These are phyloP conservation scores for Myxocyprinus asiaticus DNA, from an alignment of 2,113 vertebrate species.

Conservation along the genomic window DNA sequence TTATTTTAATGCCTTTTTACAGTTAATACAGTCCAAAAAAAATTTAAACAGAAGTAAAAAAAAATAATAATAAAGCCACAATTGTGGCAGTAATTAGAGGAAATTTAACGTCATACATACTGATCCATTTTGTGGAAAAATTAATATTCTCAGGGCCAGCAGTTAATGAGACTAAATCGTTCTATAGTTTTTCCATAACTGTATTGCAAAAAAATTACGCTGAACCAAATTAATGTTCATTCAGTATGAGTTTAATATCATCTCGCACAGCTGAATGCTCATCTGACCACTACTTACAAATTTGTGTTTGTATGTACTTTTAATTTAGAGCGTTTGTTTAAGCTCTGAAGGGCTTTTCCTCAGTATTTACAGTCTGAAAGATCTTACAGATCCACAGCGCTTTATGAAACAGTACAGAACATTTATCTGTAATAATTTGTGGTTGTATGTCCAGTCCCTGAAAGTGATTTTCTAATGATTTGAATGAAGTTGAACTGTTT, in stretches of 20 bases:
- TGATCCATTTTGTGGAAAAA: neutral
- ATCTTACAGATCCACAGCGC: slow-evolving; percentile 14
- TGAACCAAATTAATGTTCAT: too few relatives aligned
- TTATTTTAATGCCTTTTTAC: too few relatives aligned
- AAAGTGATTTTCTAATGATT: neutral
- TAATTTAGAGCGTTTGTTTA: neutral
- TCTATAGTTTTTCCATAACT: too few relatives aligned
- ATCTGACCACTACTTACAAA: neutral
- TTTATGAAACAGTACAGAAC: neutral
- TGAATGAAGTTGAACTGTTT: neutral
- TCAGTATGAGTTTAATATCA: too few relatives aligned
- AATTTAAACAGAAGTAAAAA: too few relatives aligned
- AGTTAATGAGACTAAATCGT: neutral
- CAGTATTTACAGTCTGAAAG: slow-evolving; percentile 19
- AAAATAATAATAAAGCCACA: too few relatives aligned
- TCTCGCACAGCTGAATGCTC: neutral
- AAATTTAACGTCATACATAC: too few relatives aligned
- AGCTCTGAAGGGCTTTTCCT: slow-evolving; percentile 25
- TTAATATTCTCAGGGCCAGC: neutral
- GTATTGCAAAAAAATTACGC: too few relatives aligned
- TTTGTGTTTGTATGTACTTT: neutral
- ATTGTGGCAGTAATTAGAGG: too few relatives aligned
- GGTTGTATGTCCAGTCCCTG: neutral
- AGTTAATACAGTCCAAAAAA: too few relatives aligned
- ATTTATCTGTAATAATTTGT: neutral